phyloP scores from a whole-genome alignment of 1,140 invertebrate genomes.

The Battus philenor region DNA sequence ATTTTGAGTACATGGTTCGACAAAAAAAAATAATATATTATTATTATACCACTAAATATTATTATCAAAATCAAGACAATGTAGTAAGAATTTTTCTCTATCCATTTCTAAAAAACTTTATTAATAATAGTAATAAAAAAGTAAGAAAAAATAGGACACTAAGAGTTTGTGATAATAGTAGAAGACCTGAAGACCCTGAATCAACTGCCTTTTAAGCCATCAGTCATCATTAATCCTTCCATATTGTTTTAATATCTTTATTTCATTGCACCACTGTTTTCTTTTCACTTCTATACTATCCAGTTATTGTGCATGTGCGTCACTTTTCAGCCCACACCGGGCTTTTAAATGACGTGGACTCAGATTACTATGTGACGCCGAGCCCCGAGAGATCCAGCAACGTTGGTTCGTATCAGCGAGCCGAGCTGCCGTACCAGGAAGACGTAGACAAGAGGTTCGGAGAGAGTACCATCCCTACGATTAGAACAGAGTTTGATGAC shows the following conservation, averaged over 20 bases:
- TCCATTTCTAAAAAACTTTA: too few species aligned
- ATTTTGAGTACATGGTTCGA: too few species aligned
- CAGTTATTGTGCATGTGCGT: slow-evolving; percentile 64
- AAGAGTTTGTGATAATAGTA: too few species aligned
- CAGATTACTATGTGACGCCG: slow-evolving; percentile 73
- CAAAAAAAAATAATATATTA: too few species aligned
- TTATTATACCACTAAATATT: too few species aligned
- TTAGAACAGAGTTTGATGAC: slow-evolving; percentile 64
- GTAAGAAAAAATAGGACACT: too few species aligned
- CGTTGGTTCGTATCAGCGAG: slow-evolving; percentile 47
- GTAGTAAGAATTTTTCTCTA: too few species aligned
- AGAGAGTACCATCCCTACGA: slow-evolving; percentile 73
- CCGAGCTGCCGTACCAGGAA: slow-evolving; percentile 67
- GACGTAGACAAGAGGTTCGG: slow-evolving; percentile 80
- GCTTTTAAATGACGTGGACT: slow-evolving; percentile 69
- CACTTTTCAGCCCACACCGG: slow-evolving; percentile 72
- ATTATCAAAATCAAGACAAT: too few species aligned
- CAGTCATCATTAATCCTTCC: not conserved
- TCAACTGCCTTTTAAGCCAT: too few species aligned
- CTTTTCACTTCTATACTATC: slow-evolving; percentile 22
- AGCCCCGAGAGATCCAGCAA: slow-evolving; percentile 30
- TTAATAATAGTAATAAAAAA: too few species aligned
- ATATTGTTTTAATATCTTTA: not conserved
- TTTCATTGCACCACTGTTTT: slow-evolving; percentile 18
- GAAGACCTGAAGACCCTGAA: too few species aligned